These are phyloP conservation scores for Ceratosolen fusciceps DNA, from an alignment of 1,140 invertebrate genomes.

Conservation along the genomic window DNA sequence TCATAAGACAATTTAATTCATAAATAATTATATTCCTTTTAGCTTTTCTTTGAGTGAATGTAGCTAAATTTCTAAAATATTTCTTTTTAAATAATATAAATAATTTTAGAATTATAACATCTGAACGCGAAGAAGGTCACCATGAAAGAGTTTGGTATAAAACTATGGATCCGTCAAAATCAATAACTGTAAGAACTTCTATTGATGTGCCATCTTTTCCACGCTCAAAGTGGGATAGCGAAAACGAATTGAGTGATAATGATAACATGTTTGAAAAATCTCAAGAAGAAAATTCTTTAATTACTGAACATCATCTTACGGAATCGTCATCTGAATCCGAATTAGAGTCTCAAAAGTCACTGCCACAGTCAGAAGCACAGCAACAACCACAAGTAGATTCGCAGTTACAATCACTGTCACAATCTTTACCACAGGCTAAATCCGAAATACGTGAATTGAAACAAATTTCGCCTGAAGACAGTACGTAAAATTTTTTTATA, in stretches of 20 bases:
- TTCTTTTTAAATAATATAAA: not conserved
- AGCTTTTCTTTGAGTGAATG: too few species aligned
- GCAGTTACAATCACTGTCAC: not conserved
- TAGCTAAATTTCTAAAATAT: too few species aligned
- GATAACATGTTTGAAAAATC: slow-evolving; percentile 47
- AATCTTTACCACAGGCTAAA: slow-evolving; percentile 13
- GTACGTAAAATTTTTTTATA: slow-evolving; percentile 25
- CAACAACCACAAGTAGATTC: not conserved
- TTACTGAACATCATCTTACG: not conserved
- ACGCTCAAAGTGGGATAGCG: slow-evolving; percentile 70
- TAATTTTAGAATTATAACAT: slow-evolving; percentile 52
- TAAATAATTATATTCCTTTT: too few species aligned
- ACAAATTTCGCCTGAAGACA: not conserved
- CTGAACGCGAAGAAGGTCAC: slow-evolving; percentile 54
- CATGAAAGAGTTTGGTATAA: slow-evolving; percentile 58
- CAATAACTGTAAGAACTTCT: slow-evolving; percentile 36
- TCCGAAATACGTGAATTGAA: slow-evolving; percentile 24
- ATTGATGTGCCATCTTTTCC: slow-evolving; percentile 56
- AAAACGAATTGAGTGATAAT: slow-evolving; percentile 54
- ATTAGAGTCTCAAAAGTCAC: slow-evolving; percentile 21
- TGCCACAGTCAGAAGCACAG: not conserved
- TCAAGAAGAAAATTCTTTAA: slow-evolving; percentile 17
- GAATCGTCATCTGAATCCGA: slow-evolving; percentile 35
- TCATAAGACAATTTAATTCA: too few species aligned
- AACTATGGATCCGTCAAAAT: slow-evolving; percentile 52